Evolutionary conservation across 2,113 vertebrate species (phyloP), one percentile per base, ranked within the genome.

Genomic region (Colaptes auratus): DNA sequence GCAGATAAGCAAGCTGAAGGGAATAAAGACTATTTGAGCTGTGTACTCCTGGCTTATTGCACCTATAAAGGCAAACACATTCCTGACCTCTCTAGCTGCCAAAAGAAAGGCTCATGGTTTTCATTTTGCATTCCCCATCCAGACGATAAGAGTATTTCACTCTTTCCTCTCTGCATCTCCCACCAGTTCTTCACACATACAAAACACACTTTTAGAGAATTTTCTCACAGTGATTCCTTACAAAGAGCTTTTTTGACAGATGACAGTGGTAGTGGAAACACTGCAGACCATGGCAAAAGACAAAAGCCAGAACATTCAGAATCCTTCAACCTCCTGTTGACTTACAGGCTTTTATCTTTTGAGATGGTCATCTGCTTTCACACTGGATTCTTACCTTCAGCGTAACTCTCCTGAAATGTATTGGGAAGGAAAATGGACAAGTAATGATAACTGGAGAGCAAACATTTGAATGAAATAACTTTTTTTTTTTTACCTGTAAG

Each of bases 1-100:
- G 53, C 25, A 1, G 0, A 13, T 6, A 80, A 17, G 11, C 0
- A 0, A 17, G 35, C 4, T 56, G 59, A 33, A 61, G 5, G 7
- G 18, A 50, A 25, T 21, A 25, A 78, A 60, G 48, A 19, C 17
- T 31, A 44, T 7, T 28, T 64, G 70, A 56, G 53, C 14, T 39
- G 12, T 3, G 16, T 5, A 65, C 6, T 11, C 31, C 64, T 30
- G 24, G 19, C 14, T 46, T 10, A 15, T 6, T 87, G n/a, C 55
- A 69, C 3, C 19, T 10, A 59, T 39, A 61, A 74, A 65, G 30
- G 15, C 10, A 71, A 79, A 67, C 27, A 52, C 2, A 0, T 70
- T 94, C 31, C 56, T 21, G 12, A 5, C 18, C 14, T 79, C 19
- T 53, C 31, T 60, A 16, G n/a, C 36, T 55, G 53, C 28, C 33